Evolutionary conservation across 2,113 vertebrate species (phyloP).

Genomic region (Cheirogaleus medius): DNA sequence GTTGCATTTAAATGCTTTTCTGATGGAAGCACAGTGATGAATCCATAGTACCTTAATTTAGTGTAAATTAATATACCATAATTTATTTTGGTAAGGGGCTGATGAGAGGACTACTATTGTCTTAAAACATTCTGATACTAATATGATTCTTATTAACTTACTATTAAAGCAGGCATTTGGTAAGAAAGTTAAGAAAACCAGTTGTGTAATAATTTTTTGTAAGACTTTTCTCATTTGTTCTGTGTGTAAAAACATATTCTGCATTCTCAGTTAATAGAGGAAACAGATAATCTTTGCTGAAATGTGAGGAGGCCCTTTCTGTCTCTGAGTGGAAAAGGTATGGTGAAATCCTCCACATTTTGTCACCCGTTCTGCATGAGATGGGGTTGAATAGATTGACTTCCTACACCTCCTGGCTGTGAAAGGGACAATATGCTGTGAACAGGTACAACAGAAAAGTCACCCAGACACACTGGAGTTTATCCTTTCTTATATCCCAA

Average conservation of each 20-base stretch:
- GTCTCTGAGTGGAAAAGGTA: neutral
- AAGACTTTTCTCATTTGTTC: neutral
- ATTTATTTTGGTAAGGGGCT: neutral
- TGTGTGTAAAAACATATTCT: neutral
- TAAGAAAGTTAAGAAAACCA: conserved; percentile 2
- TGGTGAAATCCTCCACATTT: neutral
- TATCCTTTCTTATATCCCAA: neutral
- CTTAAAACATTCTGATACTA: neutral
- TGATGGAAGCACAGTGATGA: neutral
- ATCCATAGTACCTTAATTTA: neutral
- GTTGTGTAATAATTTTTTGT: neutral
- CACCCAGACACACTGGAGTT: neutral
- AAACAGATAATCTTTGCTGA: neutral
- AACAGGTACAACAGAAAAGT: neutral
- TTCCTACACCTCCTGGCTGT: neutral
- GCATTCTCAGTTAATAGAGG: neutral
- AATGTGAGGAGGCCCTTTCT: neutral
- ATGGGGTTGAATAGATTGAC: neutral
- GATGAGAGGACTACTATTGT: neutral
- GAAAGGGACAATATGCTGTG: no score
- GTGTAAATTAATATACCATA: neutral
- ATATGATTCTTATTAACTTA: neutral
- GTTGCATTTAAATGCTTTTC: neutral
- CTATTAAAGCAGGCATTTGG: neutral
- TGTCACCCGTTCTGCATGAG: neutral